These are phyloP conservation scores for Cryptus armator DNA, from an alignment of 2,888 invertebrate genomes.

Conservation along the genomic window DNA sequence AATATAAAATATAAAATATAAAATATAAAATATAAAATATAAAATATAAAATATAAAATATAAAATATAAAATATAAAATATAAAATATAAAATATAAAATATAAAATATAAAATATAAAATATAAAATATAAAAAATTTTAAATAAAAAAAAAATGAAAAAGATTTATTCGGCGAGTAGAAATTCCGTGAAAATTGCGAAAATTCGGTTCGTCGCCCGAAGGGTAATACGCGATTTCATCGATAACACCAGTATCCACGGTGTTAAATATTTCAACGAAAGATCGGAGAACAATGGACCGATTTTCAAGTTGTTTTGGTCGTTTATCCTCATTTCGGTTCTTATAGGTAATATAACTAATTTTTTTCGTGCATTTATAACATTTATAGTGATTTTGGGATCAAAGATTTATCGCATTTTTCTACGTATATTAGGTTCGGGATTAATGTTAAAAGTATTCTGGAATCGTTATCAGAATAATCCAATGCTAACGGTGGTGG, in stretches of 20 bases:
- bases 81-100: neutral
- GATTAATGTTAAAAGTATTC: slow-evolving; percentile 82
- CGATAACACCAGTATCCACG: slow-evolving; percentile 69
- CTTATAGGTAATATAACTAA: slow-evolving; percentile 63
- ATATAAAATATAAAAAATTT: neutral
- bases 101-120: neutral
- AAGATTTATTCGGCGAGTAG: neutral
- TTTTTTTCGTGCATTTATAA: neutral
- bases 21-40: neutral
- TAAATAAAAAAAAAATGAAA: neutral
- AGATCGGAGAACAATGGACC: slow-evolving; percentile 43
- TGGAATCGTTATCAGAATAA: slow-evolving; percentile 80
- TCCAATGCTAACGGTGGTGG: slow-evolving; percentile 82
- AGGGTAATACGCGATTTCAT: slow-evolving; percentile 55
- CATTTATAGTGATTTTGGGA: neutral
- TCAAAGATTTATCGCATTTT: neutral
- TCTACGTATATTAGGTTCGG: slow-evolving; percentile 73
- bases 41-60: neutral
- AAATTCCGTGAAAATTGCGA: neutral
- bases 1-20: neutral
- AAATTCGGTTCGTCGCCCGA: neutral
- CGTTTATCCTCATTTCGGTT: slow-evolving; percentile 57
- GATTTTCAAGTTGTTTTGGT: slow-evolving; percentile 69
- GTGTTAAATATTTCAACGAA: slow-evolving; percentile 70
- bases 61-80: neutral